phyloP scores from a whole-genome alignment of 2,113 vertebrate species.

The Prochilodus magdalenae region DNA sequence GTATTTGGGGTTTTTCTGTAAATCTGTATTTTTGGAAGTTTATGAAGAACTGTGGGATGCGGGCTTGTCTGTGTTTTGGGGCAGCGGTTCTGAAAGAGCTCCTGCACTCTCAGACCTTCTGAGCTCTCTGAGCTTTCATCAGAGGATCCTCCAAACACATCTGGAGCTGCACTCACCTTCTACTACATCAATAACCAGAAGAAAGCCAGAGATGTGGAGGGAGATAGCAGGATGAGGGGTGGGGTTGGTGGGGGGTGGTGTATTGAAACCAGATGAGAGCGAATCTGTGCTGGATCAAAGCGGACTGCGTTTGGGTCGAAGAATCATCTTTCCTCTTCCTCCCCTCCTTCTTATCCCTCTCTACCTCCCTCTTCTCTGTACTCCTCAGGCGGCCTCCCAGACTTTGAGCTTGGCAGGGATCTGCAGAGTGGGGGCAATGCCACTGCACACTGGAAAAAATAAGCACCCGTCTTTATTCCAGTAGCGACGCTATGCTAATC shows the following conservation, averaged over 20 bases:
- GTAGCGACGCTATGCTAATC: no score
- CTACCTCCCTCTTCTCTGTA: not conserved
- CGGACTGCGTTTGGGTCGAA: constrained; percentile 1
- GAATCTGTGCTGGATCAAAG: constrained; percentile 32
- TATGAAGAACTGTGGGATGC: not conserved
- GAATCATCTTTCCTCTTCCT: not conserved
- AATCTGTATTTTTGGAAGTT: not conserved
- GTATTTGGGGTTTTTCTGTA: no score
- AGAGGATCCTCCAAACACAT: constrained; percentile 22
- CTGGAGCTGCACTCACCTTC: constrained; percentile 31
- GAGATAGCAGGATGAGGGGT: not conserved
- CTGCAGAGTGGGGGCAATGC: not conserved
- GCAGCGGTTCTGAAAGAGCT: not conserved
- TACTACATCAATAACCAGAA: constrained; percentile 27
- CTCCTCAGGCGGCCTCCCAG: not conserved
- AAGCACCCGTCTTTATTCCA: not conserved
- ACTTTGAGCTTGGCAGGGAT: not conserved
- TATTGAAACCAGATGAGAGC: constrained; percentile 59
- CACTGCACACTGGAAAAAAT: no score
- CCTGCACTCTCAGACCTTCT: not conserved
- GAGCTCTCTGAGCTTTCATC: constrained; percentile 7
- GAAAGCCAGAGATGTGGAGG: not conserved
- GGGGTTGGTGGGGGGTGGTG: constrained; percentile 26
- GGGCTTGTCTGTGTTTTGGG: not conserved
- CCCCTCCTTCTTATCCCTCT: not conserved